Conservation (phyloP, 2,113 vertebrate species). For the Tenebrosternarchus preto region DNA sequence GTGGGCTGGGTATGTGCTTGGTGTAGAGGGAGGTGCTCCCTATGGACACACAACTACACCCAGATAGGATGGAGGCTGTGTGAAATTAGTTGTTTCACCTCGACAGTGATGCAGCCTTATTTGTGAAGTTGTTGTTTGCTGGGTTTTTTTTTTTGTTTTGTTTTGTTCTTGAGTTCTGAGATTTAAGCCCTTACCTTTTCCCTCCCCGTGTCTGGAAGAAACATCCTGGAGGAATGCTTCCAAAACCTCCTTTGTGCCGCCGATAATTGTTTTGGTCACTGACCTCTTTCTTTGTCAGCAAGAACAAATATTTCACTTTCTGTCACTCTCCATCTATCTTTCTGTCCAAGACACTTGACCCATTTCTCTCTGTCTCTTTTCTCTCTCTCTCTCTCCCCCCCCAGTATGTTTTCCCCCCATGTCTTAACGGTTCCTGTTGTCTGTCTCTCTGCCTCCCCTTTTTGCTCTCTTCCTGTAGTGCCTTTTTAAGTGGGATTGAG, state of each 20-base stretch:
- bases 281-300: conserved; percentile 63
- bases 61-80: not conserved
- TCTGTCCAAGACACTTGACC: not conserved
- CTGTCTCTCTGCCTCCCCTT: conserved; percentile 10
- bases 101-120: not conserved
- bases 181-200: not conserved
- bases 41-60: not conserved
- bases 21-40: not conserved
- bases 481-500: conserved; percentile 1
- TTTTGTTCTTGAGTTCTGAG: not conserved
- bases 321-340: not conserved
- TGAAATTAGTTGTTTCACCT: not conserved
- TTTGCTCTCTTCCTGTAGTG: conserved; percentile 16
- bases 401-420: not conserved
- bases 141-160: not conserved
- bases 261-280: conserved; percentile 32
- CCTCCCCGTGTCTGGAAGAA: conserved; percentile 1
- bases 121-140: not conserved
- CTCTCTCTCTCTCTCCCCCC: not conserved
- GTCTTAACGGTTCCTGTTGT: not conserved
- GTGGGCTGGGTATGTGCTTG: conserved; percentile 96
- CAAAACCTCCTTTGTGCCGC: conserved; percentile 10
- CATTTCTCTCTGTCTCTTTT: not conserved
- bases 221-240: conserved; percentile 12
- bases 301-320: conserved; percentile 76